These are phyloP conservation scores for Rattus rattus DNA, from an alignment of 2,113 vertebrate species.

Conservation along the genomic window DNA sequence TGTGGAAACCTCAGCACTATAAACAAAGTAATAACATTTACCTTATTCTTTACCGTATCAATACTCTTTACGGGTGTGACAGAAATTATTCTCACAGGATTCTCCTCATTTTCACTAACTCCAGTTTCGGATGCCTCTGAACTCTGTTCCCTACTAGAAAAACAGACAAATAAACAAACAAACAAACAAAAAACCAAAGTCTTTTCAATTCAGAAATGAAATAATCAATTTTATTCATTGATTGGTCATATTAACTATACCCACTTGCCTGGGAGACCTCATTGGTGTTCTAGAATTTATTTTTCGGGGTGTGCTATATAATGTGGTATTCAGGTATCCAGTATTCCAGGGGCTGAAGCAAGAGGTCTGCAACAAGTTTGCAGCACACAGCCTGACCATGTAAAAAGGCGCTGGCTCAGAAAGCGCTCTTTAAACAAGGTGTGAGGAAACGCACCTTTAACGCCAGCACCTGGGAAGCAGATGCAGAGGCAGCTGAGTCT, in stretches of 20 bases:
- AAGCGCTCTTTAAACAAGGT: background rate
- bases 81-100: slow-evolving; percentile 93
- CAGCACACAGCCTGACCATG: background rate
- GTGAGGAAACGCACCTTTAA: background rate
- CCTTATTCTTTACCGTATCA: slow-evolving; percentile 92
- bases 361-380: background rate
- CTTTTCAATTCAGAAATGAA: slow-evolving; percentile 53
- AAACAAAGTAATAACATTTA: slow-evolving; percentile 41
- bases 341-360: background rate
- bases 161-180: slow-evolving; percentile 46
- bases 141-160: slow-evolving; percentile 87
- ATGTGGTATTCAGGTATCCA: background rate
- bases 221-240: background rate
- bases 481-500: background rate
- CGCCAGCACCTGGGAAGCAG: background rate
- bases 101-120: slow-evolving; percentile 97
- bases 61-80: slow-evolving; percentile 88
- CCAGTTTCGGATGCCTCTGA: slow-evolving; percentile 92
- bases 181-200: slow-evolving; percentile 6
- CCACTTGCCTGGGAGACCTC: background rate
- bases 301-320: background rate
- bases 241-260: background rate
- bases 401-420: background rate
- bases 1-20: background rate
- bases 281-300: background rate